Percentiles rank a stretch among this genome's conserved stretches.
Conservation (phyloP, 2,113 vertebrate genomes). For the Barnardius zonarius region DNA sequence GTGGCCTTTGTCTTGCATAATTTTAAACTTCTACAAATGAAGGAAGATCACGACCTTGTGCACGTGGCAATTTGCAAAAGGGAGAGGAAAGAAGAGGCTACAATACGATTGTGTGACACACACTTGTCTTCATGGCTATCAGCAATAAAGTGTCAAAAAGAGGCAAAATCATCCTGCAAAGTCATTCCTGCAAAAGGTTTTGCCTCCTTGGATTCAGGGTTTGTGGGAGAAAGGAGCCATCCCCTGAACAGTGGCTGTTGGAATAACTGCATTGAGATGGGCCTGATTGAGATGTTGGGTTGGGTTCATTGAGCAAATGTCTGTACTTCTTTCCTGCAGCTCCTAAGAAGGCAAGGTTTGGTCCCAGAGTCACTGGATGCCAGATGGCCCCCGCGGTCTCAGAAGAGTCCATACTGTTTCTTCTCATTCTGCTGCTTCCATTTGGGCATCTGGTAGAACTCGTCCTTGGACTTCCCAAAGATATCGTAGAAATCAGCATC, state of each 20-base stretch:
- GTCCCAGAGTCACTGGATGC: neutral
- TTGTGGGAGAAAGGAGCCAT: neutral
- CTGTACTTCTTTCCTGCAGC: neutral
- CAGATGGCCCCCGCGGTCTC: neutral
- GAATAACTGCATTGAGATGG: neutral
- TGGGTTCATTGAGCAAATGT: neutral
- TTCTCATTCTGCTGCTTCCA: conserved; percentile 90
- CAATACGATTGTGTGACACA: neutral
- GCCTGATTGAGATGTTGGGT: neutral
- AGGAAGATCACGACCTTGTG: neutral
- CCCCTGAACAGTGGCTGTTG: neutral
- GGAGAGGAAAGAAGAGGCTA: neutral
- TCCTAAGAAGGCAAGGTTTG: neutral
- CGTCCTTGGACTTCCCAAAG: conserved; percentile 79
- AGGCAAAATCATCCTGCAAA: neutral
- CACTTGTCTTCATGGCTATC: neutral
- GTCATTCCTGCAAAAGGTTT: neutral
- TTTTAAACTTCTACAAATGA: neutral
- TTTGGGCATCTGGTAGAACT: conserved; percentile 85
- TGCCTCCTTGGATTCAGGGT: neutral
- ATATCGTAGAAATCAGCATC: conserved; percentile 83
- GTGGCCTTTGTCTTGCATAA: neutral
- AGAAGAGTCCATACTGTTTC: conserved; percentile 88
- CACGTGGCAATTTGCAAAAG: neutral
- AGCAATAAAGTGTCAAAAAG: neutral